Percentiles rank a stretch among this genome's conserved stretches.
These are phyloP conservation scores for Syngnathus rostellatus DNA, from an alignment of 2,797 vertebrate genomes.

Conservation along the genomic window DNA sequence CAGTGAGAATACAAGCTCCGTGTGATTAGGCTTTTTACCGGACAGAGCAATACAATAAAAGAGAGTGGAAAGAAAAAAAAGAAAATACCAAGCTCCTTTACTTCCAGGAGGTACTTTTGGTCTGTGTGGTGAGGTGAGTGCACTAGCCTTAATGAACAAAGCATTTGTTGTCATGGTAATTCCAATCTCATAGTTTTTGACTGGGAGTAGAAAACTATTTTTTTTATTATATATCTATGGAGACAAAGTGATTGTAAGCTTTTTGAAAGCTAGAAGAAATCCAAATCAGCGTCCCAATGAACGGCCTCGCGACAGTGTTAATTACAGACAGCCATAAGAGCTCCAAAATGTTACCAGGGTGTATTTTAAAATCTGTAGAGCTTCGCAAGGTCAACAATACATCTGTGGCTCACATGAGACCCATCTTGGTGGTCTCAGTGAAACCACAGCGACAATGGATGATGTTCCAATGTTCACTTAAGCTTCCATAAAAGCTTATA, in stretches of 20 bases:
- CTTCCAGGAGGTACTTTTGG: slow-evolving; percentile 70
- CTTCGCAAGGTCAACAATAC: slow-evolving; percentile 31
- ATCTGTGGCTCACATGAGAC: slow-evolving; percentile 65
- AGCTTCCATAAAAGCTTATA: slow-evolving; percentile 57
- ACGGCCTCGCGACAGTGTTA: slow-evolving; percentile 70
- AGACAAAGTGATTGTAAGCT: too few species aligned
- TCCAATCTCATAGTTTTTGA: slow-evolving; percentile 36
- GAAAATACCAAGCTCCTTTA: slow-evolving; percentile 60
- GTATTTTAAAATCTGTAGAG: slow-evolving; percentile 73
- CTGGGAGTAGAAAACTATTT: background rate
- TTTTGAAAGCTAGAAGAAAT: slow-evolving; percentile 13
- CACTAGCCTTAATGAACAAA: slow-evolving; percentile 45
- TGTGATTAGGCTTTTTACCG: slow-evolving; percentile 69
- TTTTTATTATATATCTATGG: background rate
- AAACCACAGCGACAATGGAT: slow-evolving; percentile 59
- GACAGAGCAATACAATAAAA: slow-evolving; percentile 69
- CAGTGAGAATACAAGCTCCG: slow-evolving; percentile 54
- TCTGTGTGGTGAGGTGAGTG: slow-evolving; percentile 69
- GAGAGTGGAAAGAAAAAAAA: slow-evolving; percentile 37
- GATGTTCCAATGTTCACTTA: slow-evolving; percentile 60
- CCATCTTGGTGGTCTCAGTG: slow-evolving; percentile 52
- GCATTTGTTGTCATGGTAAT: slow-evolving; percentile 69
- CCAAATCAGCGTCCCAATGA: slow-evolving; percentile 53
- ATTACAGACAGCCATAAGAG: slow-evolving; percentile 84
- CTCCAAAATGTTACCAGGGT: slow-evolving; percentile 78